Conservation (phyloP, 2,797 vertebrate species). For the Glossophaga mutica region DNA sequence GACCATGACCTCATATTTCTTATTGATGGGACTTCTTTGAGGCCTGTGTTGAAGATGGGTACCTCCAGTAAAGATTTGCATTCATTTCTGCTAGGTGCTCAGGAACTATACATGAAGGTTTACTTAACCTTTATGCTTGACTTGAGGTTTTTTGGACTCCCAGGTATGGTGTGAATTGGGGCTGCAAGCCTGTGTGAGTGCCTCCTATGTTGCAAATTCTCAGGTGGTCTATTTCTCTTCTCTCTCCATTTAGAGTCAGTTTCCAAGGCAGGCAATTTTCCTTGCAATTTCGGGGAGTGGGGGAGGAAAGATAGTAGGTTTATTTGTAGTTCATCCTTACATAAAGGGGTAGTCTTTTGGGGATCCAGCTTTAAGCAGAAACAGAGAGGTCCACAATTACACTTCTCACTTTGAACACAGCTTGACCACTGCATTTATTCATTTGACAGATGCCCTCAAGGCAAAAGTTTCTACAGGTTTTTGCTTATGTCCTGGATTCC, state of each 20-base stretch:
- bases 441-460: neutral
- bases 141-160: neutral
- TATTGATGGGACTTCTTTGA: neutral
- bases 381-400: neutral
- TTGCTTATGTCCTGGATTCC: neutral
- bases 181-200: neutral
- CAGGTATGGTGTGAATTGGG: neutral
- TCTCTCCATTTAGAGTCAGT: neutral
- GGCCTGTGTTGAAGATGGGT: neutral
- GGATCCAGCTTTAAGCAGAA: neutral
- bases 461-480: neutral
- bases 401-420: neutral
- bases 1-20: neutral
- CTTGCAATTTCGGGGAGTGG: neutral
- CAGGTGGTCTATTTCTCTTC: neutral
- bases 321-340: neutral
- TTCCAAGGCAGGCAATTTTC: conserved; percentile 21
- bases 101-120: conserved; percentile 8
- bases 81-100: conserved; percentile 6
- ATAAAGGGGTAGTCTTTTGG: neutral
- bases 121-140: conserved; percentile 23
- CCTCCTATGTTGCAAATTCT: neutral
- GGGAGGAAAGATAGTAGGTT: neutral
- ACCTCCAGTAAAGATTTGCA: neutral
- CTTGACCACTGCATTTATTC: neutral